Evolutionary conservation across 2,797 vertebrate species (phyloP).

Genomic region (Oryzias sinensis): DNA sequence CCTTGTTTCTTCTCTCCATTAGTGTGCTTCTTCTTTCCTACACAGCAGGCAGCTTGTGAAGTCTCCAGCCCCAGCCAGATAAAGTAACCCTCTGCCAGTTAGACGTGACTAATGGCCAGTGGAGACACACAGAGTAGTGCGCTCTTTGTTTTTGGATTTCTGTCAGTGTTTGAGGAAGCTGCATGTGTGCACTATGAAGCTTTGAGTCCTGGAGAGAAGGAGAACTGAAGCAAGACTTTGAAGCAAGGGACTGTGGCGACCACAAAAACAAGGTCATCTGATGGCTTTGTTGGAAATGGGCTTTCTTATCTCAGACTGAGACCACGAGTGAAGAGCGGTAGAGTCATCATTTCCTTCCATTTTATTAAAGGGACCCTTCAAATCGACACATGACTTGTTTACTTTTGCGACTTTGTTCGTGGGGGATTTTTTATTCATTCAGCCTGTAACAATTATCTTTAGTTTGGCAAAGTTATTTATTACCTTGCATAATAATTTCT

Average conservation of each 20-base stretch:
- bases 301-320: conserved; percentile 29
- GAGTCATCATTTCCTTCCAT: conserved; percentile 28
- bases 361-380: conserved; percentile 19
- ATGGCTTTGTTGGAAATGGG: conserved; percentile 38
- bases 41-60: conserved; percentile 30
- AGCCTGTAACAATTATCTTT: conserved; percentile 1
- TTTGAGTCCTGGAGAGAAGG: conserved; percentile 31
- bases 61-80: conserved; percentile 27
- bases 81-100: conserved; percentile 32
- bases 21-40: conserved; percentile 13
- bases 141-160: conserved; percentile 63
- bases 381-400: conserved; percentile 17
- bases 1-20: not conserved
- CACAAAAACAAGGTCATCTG: conserved; percentile 39
- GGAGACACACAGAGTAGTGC: conserved; percentile 31
- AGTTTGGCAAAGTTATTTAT: conserved; percentile 19
- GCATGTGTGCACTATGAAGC: conserved; percentile 19
- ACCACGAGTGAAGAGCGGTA: conserved; percentile 15
- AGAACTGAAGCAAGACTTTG: conserved; percentile 36
- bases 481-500: conserved; percentile 12
- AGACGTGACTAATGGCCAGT: conserved; percentile 55
- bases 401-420: conserved; percentile 12
- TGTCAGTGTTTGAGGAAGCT: conserved; percentile 27
- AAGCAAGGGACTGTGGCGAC: conserved; percentile 21
- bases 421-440: conserved; percentile 11